Evolutionary conservation across 30 jellyfish, hydroid and myxozoan species (phyloP), one percentile per base, ranked within the genome.

Genomic region (Hydra vulgaris): DNA sequence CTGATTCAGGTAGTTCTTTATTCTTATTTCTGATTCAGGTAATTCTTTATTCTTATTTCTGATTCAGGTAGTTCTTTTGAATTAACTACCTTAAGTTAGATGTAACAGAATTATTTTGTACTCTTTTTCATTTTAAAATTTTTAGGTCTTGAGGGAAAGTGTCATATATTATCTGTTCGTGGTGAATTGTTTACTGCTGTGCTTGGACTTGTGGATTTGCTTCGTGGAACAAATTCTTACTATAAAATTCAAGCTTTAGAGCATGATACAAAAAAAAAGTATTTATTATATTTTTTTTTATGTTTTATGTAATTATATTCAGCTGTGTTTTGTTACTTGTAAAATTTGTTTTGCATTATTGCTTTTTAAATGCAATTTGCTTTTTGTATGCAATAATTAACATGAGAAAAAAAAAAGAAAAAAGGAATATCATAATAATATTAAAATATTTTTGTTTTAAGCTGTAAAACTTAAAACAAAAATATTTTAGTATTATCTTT

Each of bases 1-100:
- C 98, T 7, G 96, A 87, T 24, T 83, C 96, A 26, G 98, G 98
- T 92, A 83, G 3, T 66, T 20, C 16, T 17, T 78, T 0, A 26
- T 23, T 7, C 53, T 74, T n/a, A n/a, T n/a, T 76, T 95, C 98
- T 4, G 96, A 87, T 40, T 82, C 96, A 24, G 98, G 98, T 91
- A 82, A 4, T 66, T 20, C 16, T 17, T 78, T 0, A 26, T 23
- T 7, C 53, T 74, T n/a, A n/a, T n/a, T 76, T 95, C 98, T 4
- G 96, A 87, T 40, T 82, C 96, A 24, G 98, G 98, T 91, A 82
- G 7, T 66, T 20, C 16, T 17, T 78, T 0, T n/a, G n/a, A n/a
- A n/a, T n/a, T n/a, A n/a, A n/a, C n/a, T n/a, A n/a, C n/a, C n/a
- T n/a, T n/a, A n/a, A n/a, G n/a, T n/a, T n/a, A n/a, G n/a, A n/a